Evolutionary conservation across 2,888 invertebrate species (phyloP).

Genomic region (Thysanoteuthis rhombus): DNA sequence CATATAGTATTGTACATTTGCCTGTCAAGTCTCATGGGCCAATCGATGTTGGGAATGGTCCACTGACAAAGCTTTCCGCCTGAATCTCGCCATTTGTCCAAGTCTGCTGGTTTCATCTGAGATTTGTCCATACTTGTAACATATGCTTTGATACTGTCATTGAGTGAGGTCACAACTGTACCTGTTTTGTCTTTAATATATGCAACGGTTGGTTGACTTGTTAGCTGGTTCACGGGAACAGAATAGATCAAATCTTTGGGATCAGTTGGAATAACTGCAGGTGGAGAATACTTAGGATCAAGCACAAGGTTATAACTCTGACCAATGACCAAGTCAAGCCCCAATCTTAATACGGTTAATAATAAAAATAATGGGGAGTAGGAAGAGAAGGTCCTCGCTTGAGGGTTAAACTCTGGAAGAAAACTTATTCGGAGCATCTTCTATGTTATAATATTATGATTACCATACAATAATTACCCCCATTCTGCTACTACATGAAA

Average conservation of each 20-base stretch:
- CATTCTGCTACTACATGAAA: too few species aligned
- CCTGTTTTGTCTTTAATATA: background rate
- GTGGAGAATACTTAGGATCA: background rate
- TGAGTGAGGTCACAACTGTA: background rate
- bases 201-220: slow-evolving; percentile 31
- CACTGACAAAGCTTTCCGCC: slow-evolving; percentile 35
- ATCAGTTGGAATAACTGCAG: slow-evolving; percentile 31
- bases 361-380: too few species aligned
- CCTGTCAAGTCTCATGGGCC: slow-evolving; percentile 31
- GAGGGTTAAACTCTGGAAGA: too few species aligned
- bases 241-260: slow-evolving; percentile 31
- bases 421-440: too few species aligned
- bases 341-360: too few species aligned
- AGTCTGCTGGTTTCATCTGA: background rate
- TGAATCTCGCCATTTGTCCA: slow-evolving; percentile 31
- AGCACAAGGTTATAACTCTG: background rate
- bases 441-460: too few species aligned
- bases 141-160: background rate
- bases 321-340: background rate
- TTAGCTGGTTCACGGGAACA: slow-evolving; percentile 34
- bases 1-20: background rate
- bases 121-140: background rate
- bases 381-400: too few species aligned
- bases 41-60: slow-evolving; percentile 28
- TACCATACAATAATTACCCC: too few species aligned